Percentiles rank a stretch among this genome's conserved stretches.
Evolutionary conservation across 92 coral and sea anemone genomes (phyloP).

Genomic region (Parazoanthus darwini): DNA sequence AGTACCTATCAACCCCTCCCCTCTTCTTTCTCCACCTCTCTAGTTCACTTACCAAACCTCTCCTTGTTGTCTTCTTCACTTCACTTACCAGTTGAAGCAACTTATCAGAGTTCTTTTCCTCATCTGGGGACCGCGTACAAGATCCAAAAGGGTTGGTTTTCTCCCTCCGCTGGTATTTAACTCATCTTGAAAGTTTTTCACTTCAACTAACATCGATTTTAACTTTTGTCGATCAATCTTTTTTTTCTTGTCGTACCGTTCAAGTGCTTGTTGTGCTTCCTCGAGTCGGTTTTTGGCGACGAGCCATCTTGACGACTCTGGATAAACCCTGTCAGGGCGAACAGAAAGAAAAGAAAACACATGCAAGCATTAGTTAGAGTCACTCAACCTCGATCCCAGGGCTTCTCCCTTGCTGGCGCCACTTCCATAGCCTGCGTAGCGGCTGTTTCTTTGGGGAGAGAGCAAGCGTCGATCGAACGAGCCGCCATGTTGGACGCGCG

Average conservation of each 20-base stretch:
- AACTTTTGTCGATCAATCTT: constrained; percentile 56
- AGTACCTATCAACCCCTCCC: too few species aligned
- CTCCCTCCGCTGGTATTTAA: constrained; percentile 29
- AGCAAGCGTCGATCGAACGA: too few species aligned
- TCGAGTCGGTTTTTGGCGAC: constrained; percentile 71
- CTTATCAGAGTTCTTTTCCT: constrained; percentile 78
- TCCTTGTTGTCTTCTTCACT: background rate
- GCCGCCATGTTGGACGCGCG: too few species aligned
- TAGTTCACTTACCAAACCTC: background rate
- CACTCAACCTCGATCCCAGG: too few species aligned
- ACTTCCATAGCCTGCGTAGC: too few species aligned
- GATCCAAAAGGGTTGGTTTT: constrained; percentile 62
- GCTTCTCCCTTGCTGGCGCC: too few species aligned
- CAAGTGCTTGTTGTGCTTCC: constrained; percentile 64
- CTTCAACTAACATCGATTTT: constrained; percentile 61
- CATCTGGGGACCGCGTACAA: constrained; percentile 66
- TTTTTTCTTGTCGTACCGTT: constrained; percentile 57
- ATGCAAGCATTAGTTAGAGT: too few species aligned
- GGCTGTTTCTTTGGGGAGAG: too few species aligned
- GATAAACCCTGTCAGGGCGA: constrained; percentile 14
- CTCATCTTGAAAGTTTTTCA: constrained; percentile 53
- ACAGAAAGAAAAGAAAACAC: background rate
- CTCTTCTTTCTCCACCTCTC: background rate
- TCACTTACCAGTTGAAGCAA: constrained; percentile 67
- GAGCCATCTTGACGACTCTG: constrained; percentile 81